Evolutionary conservation across 2,797 vertebrate species (phyloP).

Genomic region (Sylvilagus floridanus): DNA sequence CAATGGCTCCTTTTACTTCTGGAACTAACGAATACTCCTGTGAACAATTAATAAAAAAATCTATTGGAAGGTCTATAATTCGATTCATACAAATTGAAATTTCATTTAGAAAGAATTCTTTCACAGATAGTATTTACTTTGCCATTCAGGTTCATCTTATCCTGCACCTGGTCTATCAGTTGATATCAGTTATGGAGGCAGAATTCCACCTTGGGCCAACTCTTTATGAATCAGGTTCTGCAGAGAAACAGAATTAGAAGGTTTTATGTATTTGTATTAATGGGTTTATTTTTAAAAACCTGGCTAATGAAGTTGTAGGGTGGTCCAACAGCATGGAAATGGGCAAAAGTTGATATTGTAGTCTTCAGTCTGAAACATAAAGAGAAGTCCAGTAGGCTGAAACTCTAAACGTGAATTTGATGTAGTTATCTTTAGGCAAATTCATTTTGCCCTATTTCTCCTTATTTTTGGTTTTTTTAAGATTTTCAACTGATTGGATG

Average conservation of each 20-base stretch:
- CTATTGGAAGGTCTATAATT: background rate
- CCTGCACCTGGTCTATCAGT: background rate
- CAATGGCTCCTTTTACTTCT: background rate
- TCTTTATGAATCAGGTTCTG: background rate
- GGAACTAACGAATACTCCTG: background rate
- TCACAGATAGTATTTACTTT: background rate
- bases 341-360: background rate
- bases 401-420: background rate
- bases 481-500: background rate
- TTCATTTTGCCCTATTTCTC: background rate
- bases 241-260: background rate
- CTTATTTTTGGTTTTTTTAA: background rate
- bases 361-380: background rate
- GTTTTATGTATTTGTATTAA: too few relatives aligned
- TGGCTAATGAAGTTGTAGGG: background rate
- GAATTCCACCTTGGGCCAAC: background rate
- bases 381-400: background rate
- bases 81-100: background rate
- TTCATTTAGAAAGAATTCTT: constrained; percentile 31
- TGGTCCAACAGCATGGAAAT: background rate
- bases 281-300: too few relatives aligned
- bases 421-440: background rate
- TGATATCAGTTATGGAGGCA: background rate
- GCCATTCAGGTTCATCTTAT: fast-evolving
- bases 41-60: background rate